Evolutionary conservation across 1,140 invertebrate species (phyloP).

Genomic region (Drosophila willistoni): DNA sequence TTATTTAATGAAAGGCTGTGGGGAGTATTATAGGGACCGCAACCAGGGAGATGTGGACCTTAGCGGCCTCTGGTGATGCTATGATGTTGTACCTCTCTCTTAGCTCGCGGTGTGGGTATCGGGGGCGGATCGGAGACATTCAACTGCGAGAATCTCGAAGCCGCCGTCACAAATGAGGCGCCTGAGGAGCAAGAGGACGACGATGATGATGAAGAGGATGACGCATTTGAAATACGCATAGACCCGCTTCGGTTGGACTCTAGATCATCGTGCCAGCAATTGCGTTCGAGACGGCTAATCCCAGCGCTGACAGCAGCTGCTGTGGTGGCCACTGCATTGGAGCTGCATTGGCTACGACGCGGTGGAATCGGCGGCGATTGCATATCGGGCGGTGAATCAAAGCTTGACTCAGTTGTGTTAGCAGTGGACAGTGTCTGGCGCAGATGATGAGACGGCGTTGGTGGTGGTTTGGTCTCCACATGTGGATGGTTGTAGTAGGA

Average conservation of each 20-base stretch:
- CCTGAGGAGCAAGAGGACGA: conserved; percentile 67
- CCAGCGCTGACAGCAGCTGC: conserved; percentile 74
- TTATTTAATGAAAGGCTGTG: not conserved
- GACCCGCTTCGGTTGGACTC: conserved; percentile 35
- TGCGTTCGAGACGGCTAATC: conserved; percentile 72
- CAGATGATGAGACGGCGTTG: conserved; percentile 57
- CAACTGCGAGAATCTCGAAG: conserved; percentile 72
- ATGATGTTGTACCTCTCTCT: conserved; percentile 78
- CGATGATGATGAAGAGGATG: conserved; percentile 44
- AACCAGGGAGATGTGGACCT: conserved; percentile 53
- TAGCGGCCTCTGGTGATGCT: conserved; percentile 42
- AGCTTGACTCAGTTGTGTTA: conserved; percentile 63
- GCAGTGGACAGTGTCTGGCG: conserved; percentile 33
- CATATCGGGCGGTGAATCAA: conserved; percentile 77
- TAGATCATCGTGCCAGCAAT: conserved; percentile 70
- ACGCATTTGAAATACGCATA: conserved; percentile 63
- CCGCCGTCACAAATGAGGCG: conserved; percentile 77
- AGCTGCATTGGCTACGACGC: conserved; percentile 58
- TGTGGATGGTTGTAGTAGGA: conserved; percentile 73
- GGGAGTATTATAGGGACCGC: conserved; percentile 37
- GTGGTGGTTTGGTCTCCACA: conserved; percentile 57
- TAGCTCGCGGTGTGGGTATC: conserved; percentile 72
- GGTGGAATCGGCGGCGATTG: conserved; percentile 81
- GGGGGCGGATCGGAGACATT: conserved; percentile 65
- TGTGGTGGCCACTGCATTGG: conserved; percentile 67